phyloP scores from a whole-genome alignment of 2,113 vertebrate genomes.

The Rissa tridactyla region DNA sequence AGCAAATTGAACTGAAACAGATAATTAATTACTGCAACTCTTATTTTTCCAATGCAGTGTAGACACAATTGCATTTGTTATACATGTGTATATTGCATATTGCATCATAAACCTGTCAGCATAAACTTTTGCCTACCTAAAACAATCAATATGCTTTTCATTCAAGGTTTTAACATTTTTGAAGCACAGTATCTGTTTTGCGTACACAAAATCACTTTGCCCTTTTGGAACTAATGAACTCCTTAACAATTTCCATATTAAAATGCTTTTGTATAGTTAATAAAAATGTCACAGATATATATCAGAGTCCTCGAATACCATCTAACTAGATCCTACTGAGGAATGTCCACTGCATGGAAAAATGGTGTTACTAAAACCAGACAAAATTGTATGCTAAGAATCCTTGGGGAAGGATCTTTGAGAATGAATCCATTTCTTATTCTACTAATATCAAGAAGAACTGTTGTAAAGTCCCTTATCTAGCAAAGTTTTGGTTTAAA shows the following conservation, averaged over 20 bases:
- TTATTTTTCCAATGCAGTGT: conserved; percentile 54
- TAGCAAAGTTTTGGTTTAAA: neutral
- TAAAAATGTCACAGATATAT: neutral
- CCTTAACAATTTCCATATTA: neutral
- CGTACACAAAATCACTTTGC: neutral
- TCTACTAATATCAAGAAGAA: neutral
- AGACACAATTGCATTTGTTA: conserved; percentile 21
- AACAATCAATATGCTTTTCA: conserved; percentile 9
- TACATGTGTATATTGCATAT: neutral
- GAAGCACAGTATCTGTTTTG: neutral
- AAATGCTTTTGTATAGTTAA: neutral
- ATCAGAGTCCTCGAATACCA: neutral
- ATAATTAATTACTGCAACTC: conserved; percentile 74
- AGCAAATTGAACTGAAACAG: conserved; percentile 74
- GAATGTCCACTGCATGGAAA: neutral
- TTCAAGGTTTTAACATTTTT: neutral
- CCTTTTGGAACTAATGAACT: neutral
- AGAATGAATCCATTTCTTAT: neutral
- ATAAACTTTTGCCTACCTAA: conserved; percentile 1
- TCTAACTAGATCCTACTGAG: neutral
- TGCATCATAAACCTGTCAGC: conserved; percentile 25
- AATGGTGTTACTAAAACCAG: neutral
- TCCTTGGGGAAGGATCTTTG: neutral
- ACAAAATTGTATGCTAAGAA: neutral
- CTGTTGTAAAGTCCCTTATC: neutral